These are phyloP conservation scores for Hormaphis cornu DNA, from an alignment of 1,140 invertebrate genomes.

Conservation along the genomic window DNA sequence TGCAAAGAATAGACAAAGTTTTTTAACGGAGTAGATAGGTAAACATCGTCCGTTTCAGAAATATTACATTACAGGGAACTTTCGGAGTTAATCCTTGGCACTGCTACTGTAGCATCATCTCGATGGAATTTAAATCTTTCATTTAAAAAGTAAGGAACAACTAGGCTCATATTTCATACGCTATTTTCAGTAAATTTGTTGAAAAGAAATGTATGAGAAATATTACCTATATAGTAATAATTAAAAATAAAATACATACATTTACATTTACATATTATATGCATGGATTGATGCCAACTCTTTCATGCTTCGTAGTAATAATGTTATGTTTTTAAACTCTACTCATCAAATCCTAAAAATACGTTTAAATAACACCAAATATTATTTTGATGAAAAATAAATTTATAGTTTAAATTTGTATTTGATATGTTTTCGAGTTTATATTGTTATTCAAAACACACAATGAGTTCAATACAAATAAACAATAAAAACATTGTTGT, in stretches of 20 bases:
- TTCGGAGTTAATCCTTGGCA: no score
- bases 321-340: background rate
- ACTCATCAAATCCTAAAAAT: constrained; percentile 8
- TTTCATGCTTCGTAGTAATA: background rate
- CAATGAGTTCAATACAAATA: background rate
- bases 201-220: background rate
- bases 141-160: no score
- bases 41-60: no score
- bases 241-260: background rate
- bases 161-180: no score
- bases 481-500: no score
- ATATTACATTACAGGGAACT: no score
- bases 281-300: background rate
- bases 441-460: background rate
- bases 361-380: background rate
- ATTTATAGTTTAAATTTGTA: background rate
- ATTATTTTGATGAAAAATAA: background rate
- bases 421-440: background rate
- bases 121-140: no score
- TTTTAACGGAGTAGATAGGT: no score
- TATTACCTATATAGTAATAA: background rate
- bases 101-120: no score
- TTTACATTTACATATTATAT: no score
- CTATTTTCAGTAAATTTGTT: no score
- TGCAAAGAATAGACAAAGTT: no score